Evolutionary conservation across 2,888 invertebrate species (phyloP).

Genomic region (Phytoseiulus persimilis): DNA sequence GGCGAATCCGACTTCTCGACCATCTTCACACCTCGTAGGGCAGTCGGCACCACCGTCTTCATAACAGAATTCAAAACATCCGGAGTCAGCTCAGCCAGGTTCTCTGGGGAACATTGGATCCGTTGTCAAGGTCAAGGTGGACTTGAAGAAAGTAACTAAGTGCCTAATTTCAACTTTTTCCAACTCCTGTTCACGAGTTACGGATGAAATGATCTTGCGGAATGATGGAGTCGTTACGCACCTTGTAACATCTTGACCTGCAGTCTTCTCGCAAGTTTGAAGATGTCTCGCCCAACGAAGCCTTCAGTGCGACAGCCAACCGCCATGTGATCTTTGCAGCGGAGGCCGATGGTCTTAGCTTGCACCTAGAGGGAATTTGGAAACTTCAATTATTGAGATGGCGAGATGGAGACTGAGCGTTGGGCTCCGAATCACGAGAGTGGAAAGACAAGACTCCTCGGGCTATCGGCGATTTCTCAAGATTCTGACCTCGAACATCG

Average conservation of each 20-base stretch:
- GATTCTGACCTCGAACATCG: constrained; percentile 7
- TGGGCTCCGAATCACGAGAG: no score
- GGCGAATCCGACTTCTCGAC: constrained; percentile 54
- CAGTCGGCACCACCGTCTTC: constrained; percentile 56
- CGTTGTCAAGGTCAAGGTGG: no score
- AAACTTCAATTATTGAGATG: no score
- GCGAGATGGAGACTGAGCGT: no score
- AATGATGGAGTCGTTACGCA: no score
- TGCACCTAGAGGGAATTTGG: not conserved
- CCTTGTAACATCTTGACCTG: not conserved
- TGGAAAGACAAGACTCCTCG: no score
- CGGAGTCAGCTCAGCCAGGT: constrained; percentile 41
- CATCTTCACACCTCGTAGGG: constrained; percentile 57
- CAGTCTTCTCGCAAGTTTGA: constrained; percentile 47
- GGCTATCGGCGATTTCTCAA: no score
- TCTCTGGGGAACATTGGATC: constrained; percentile 42
- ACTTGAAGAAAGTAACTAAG: no score
- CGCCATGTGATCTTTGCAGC: not conserved
- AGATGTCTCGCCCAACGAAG: constrained; percentile 49
- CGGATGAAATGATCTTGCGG: no score
- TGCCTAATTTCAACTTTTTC: no score
- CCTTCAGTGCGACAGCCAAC: constrained; percentile 48
- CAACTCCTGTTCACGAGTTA: no score
- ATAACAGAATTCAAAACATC: constrained; percentile 51
- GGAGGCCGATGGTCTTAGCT: not conserved